Evolutionary conservation across 2,888 invertebrate species (phyloP).

Genomic region (Phlogophora meticulosa): DNA sequence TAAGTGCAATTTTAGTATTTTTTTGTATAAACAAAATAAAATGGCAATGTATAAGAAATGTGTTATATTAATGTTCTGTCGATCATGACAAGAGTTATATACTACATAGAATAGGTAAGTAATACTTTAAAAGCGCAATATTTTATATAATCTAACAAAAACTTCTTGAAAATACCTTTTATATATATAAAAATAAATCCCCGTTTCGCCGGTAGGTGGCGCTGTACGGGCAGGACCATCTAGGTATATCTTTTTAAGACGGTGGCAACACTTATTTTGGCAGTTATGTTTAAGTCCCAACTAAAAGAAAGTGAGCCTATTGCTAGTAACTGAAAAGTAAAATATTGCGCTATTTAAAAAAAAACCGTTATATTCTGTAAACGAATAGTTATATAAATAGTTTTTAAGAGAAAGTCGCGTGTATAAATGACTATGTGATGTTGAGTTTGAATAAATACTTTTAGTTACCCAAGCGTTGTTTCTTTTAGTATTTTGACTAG

Average conservation of each 20-base stretch:
- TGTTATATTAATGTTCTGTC: constrained; percentile 14
- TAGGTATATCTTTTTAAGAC: too few relatives aligned
- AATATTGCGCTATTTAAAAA: constrained; percentile 34
- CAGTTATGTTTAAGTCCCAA: background rate
- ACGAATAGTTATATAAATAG: constrained; percentile 49
- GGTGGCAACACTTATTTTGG: too few relatives aligned
- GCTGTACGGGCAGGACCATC: too few relatives aligned
- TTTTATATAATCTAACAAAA: constrained; percentile 5
- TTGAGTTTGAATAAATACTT: constrained; percentile 87
- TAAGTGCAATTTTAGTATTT: constrained; percentile 18
- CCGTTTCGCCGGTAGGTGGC: too few relatives aligned
- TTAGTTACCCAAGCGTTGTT: constrained; percentile 79
- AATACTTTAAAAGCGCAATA: constrained; percentile 10
- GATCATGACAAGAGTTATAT: constrained; percentile 42
- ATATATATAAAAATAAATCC: too few relatives aligned
- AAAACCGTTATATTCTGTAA: constrained; percentile 47
- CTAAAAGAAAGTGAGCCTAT: too few relatives aligned
- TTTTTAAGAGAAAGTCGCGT: constrained; percentile 64
- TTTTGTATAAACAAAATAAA: background rate
- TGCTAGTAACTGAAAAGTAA: constrained; percentile 3
- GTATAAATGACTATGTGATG: constrained; percentile 79
- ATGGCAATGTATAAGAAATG: background rate
- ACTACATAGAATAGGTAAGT: constrained; percentile 15
- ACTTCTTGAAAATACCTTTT: background rate
- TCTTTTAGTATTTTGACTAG: constrained; percentile 53